Evolutionary conservation across 2,888 invertebrate genomes (phyloP).

Genomic region (Amiota communis): DNA sequence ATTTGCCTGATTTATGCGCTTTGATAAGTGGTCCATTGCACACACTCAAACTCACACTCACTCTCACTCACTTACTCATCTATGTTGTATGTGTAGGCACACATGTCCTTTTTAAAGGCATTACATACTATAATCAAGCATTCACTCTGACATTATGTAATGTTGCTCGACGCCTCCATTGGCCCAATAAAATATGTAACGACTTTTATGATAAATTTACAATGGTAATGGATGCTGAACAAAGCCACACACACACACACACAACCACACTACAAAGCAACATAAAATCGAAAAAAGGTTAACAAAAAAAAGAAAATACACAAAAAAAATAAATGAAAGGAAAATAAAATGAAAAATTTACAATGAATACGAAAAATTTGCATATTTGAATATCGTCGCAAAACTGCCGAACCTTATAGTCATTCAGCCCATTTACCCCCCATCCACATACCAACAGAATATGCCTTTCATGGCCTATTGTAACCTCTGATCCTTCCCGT

Average conservation of each 20-base stretch:
- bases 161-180: constrained; percentile 36
- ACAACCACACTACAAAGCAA: constrained; percentile 36
- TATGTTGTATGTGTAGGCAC: neutral
- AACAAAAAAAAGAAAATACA: neutral
- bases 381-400: constrained; percentile 56
- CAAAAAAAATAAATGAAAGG: neutral
- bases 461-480: too few species aligned
- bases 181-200: constrained; percentile 50
- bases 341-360: constrained; percentile 38
- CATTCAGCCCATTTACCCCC: neutral
- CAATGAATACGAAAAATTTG: constrained; percentile 51
- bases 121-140: constrained; percentile 20
- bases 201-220: constrained; percentile 44
- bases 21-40: constrained; percentile 52
- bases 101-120: constrained; percentile 1
- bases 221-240: constrained; percentile 14
- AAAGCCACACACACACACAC: constrained; percentile 34
- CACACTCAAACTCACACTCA: constrained; percentile 27
- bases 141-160: constrained; percentile 19
- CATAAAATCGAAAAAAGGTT: constrained; percentile 27
- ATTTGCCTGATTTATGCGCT: constrained; percentile 63
- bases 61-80: constrained; percentile 23
- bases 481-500: too few species aligned
- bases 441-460: constrained; percentile 5
- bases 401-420: too few species aligned